phyloP scores from a whole-genome alignment of 2,797 vertebrate genomes.

The Cichlasoma orientale region DNA sequence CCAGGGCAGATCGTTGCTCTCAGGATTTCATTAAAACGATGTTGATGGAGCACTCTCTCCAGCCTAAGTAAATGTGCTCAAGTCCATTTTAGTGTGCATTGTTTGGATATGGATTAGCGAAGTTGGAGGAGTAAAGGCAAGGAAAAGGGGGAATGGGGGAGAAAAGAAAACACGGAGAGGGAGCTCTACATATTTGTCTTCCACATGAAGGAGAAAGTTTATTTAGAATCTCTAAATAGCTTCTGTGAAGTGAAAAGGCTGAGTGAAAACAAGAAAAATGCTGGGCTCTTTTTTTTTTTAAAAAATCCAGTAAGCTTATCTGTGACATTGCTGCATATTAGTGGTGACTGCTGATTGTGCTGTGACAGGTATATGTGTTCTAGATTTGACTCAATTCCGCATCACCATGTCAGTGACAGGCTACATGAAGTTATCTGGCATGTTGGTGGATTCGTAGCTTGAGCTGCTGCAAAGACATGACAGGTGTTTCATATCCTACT shows the following conservation, averaged over 20 bases:
- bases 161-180: not conserved
- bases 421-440: slow-evolving; percentile 40
- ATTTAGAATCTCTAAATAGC: slow-evolving; percentile 45
- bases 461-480: slow-evolving; percentile 44
- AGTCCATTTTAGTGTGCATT: slow-evolving; percentile 72
- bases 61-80: slow-evolving; percentile 76
- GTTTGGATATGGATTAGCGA: slow-evolving; percentile 73
- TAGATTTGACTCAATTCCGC: slow-evolving; percentile 21
- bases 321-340: slow-evolving; percentile 15
- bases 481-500: slow-evolving; percentile 59
- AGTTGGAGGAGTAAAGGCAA: slow-evolving; percentile 51
- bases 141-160: slow-evolving; percentile 10
- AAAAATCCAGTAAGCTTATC: slow-evolving; percentile 3
- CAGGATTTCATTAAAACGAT: slow-evolving; percentile 78
- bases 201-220: slow-evolving; percentile 43
- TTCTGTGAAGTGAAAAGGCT: slow-evolving; percentile 14
- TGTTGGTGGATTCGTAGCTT: slow-evolving; percentile 20
- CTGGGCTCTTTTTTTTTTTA: not conserved
- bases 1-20: slow-evolving; percentile 70
- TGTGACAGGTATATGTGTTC: slow-evolving; percentile 37
- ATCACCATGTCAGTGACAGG: slow-evolving; percentile 36
- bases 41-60: slow-evolving; percentile 76
- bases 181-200: slow-evolving; percentile 59
- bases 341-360: slow-evolving; percentile 1
- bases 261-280: slow-evolving; percentile 19